Percentiles rank a stretch among this genome's conserved stretches.
Evolutionary conservation across 2,113 vertebrate species (phyloP).

Genomic region (Poecilia latipinna): DNA sequence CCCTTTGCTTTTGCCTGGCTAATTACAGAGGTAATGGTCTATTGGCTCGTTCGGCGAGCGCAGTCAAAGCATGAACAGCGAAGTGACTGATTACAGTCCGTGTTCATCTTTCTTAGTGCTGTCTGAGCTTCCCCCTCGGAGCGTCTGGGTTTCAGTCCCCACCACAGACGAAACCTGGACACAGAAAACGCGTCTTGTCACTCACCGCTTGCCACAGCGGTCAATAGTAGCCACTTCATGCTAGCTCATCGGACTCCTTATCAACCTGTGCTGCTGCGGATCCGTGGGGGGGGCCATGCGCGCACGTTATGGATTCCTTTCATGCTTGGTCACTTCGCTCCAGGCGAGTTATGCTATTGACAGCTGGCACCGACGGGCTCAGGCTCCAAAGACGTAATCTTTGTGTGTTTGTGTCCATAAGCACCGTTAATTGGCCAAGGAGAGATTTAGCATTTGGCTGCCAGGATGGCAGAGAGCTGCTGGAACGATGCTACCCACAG

Average conservation of each 20-base stretch:
- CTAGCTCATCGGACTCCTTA: constrained; percentile 43
- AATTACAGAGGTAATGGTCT: constrained; percentile 75
- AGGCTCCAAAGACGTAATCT: constrained; percentile 34
- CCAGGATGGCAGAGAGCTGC: constrained; percentile 50
- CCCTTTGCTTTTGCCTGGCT: constrained; percentile 49
- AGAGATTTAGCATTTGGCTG: constrained; percentile 51
- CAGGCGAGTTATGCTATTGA: constrained; percentile 31
- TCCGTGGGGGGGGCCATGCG: constrained; percentile 18
- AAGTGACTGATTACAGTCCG: constrained; percentile 63
- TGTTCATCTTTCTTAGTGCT: constrained; percentile 48
- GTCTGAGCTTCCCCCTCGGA: constrained; percentile 24
- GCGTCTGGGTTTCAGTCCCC: neutral
- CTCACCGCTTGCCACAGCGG: constrained; percentile 13
- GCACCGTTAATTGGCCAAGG: constrained; percentile 66
- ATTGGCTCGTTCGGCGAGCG: constrained; percentile 55
- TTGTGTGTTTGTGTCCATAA: constrained; percentile 59
- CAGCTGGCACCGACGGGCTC: constrained; percentile 48
- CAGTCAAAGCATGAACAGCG: constrained; percentile 56
- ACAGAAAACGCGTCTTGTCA: constrained; percentile 33
- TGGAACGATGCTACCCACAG: constrained; percentile 41
- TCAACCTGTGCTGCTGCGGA: constrained; percentile 32
- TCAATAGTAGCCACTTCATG: constrained; percentile 57
- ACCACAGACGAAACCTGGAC: constrained; percentile 30
- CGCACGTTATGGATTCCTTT: constrained; percentile 32
- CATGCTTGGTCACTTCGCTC: constrained; percentile 38